These are phyloP conservation scores for Netelia virgata DNA, from an alignment of 2,888 invertebrate species.

Conservation along the genomic window DNA sequence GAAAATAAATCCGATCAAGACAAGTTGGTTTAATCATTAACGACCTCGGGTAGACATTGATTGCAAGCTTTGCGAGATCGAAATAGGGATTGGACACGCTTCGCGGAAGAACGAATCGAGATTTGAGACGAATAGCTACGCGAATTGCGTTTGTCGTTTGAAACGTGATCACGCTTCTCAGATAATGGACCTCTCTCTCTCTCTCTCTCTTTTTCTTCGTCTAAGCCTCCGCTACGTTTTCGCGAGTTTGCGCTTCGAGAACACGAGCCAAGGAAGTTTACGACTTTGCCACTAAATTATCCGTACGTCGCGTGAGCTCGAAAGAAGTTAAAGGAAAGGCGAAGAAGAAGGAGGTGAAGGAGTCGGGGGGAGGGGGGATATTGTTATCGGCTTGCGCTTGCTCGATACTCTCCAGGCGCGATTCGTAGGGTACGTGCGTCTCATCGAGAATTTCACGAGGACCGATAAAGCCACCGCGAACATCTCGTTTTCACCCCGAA, in stretches of 20 bases:
- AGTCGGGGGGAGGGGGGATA: not conserved
- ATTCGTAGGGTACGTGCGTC: slow-evolving; percentile 22
- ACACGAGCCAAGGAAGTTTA: slow-evolving; percentile 49
- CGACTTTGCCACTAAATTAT: slow-evolving; percentile 61
- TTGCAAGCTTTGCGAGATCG: no score
- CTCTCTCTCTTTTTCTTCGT: not conserved
- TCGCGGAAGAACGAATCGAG: slow-evolving; percentile 18
- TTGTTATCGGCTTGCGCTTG: not conserved
- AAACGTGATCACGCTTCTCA: slow-evolving; percentile 52
- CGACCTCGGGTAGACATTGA: no score
- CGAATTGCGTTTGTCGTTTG: slow-evolving; percentile 31
- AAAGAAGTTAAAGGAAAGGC: not conserved
- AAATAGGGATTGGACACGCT: slow-evolving; percentile 8
- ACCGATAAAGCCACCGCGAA: slow-evolving; percentile 12
- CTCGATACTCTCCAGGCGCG: slow-evolving; percentile 9
- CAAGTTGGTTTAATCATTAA: no score
- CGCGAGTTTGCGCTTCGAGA: slow-evolving; percentile 5
- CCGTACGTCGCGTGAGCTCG: slow-evolving; percentile 43
- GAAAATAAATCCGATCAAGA: no score
- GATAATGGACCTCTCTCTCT: slow-evolving; percentile 47
- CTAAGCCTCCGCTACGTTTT: slow-evolving; percentile 21
- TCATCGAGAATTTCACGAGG: slow-evolving; percentile 34
- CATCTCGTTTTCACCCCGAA: not conserved
- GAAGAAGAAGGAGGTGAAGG: not conserved
- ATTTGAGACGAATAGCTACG: slow-evolving; percentile 23